Evolutionary conservation across 37 sponge, comb jelly and placozoan genomes (phyloP), one percentile per base, ranked within the genome.

Genomic region (Theonella swinhoei): DNA sequence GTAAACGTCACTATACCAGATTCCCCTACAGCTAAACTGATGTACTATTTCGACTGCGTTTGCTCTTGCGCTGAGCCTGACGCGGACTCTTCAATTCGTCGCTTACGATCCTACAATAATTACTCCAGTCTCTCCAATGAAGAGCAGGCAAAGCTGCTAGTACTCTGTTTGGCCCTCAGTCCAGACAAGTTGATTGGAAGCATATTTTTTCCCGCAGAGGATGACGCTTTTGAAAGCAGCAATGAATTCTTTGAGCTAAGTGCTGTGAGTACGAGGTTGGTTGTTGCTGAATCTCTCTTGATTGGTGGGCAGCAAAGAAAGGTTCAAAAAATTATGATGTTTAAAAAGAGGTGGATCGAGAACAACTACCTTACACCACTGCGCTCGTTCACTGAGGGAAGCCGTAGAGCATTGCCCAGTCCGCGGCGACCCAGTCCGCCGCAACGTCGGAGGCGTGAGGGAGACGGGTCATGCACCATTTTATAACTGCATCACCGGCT

Each of bases 21-120:
- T 34, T 3, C 58, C 65, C 68, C 66, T 5, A 39, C 65, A 40
- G 84, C 84, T 5, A 74, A 75, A 42, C 76, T 84, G 76, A 84
- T 84, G 84, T 84, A 84, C 35, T 84, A 84, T 30, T 75, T 84
- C 25, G 35, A 75, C 59, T 84, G 84, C 62, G 84, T 84, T 20
- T 64, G 69, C 35, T 24, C 58, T 29, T 84, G 84, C 39, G 69
- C 75, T 65, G 84, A 84, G 70, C 26, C 68, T 0, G 84, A 84
- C 11, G 2, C 3, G 3, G 38, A 30, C 39, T 1, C 11, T 29
- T 7, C 62, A 25, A 60, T 73, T 25, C 74, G 74, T 29, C 83
- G 83, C 43, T 72, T 82, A 37, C 62, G 65, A 36, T 73, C 26
- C 65, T 82, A 74, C 74, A 47, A 47, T n/a, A 82, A 72, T 34